phyloP scores from a whole-genome alignment of 2,113 vertebrate genomes.

The Odontesthes bonariensis region DNA sequence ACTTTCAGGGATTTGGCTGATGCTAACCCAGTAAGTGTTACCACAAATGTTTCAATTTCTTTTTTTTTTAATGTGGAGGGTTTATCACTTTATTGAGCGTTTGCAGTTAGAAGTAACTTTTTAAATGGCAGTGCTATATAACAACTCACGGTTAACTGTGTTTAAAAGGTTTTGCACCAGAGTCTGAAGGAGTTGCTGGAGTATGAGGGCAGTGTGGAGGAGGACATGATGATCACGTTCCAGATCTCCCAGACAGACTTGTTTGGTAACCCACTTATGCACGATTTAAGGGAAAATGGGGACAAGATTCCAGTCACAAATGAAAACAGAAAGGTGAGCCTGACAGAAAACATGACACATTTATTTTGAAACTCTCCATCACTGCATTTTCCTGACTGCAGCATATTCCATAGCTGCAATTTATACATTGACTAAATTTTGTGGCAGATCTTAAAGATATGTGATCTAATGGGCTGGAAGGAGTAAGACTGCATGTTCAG shows the following conservation, averaged over 20 bases:
- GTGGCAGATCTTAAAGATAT: no score
- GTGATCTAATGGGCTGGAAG: no score
- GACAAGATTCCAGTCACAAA: conserved; percentile 98
- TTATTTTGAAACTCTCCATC: neutral
- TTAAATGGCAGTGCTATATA: neutral
- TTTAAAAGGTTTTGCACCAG: conserved; percentile 90
- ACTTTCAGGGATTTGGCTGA: conserved; percentile 96
- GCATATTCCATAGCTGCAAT: no score
- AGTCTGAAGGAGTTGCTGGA: conserved; percentile 94
- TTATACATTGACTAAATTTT: no score
- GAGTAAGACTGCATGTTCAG: no score
- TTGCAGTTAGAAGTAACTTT: no score
- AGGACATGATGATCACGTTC: conserved; percentile 99
- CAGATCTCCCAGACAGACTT: conserved; percentile 98
- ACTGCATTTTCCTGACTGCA: no score
- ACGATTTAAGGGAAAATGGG: conserved; percentile 95
- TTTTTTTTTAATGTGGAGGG: neutral
- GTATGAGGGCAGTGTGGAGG: conserved; percentile 97
- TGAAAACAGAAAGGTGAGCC: conserved; percentile 94
- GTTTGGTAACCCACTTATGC: conserved; percentile 96
- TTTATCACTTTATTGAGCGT: no score
- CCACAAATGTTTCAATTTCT: neutral
- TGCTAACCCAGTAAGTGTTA: conserved; percentile 91
- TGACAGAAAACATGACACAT: neutral
- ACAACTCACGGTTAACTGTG: neutral